Conservation (phyloP, 2,888 invertebrate species). For the Hemithea aestivaria region DNA sequence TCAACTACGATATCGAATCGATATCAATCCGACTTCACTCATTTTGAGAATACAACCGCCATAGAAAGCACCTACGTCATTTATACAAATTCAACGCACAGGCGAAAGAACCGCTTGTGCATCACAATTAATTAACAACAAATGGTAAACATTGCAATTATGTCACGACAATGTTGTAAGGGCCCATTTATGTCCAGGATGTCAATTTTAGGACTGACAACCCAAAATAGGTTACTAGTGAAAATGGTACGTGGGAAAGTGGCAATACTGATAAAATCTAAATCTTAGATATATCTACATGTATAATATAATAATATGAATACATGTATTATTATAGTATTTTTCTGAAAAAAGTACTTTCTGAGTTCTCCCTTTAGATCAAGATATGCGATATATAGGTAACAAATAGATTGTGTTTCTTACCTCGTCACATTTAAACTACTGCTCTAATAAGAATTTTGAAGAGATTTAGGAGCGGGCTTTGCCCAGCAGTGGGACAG, state of each 20-base stretch:
- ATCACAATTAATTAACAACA: slow-evolving; percentile 29
- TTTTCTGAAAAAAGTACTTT: too few species aligned
- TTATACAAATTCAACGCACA: slow-evolving; percentile 62
- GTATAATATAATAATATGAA: too few species aligned
- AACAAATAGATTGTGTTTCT: too few species aligned
- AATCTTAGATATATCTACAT: slow-evolving; percentile 17
- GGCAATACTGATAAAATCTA: slow-evolving; percentile 22
- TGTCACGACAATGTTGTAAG: slow-evolving; percentile 15
- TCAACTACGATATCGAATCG: background rate
- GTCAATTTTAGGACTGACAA: slow-evolving; percentile 8
- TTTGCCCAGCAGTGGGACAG: too few species aligned
- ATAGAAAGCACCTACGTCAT: slow-evolving; percentile 50
- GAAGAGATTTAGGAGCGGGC: too few species aligned
- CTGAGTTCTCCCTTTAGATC: too few species aligned
- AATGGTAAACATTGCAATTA: slow-evolving; percentile 40
- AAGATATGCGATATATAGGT: too few species aligned
- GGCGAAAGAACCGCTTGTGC: slow-evolving; percentile 7
- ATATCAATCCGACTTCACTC: background rate
- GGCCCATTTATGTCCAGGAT: slow-evolving; percentile 20
- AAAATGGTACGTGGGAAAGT: slow-evolving; percentile 20
- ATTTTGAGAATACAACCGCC: slow-evolving; percentile 49
- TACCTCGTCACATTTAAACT: too few species aligned
- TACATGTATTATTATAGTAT: too few species aligned
- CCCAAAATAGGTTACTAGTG: slow-evolving; percentile 16
- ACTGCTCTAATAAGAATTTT: too few species aligned